Conservation (phyloP, 2,888 invertebrate species). For the Rhaphigaster nebulosa region DNA sequence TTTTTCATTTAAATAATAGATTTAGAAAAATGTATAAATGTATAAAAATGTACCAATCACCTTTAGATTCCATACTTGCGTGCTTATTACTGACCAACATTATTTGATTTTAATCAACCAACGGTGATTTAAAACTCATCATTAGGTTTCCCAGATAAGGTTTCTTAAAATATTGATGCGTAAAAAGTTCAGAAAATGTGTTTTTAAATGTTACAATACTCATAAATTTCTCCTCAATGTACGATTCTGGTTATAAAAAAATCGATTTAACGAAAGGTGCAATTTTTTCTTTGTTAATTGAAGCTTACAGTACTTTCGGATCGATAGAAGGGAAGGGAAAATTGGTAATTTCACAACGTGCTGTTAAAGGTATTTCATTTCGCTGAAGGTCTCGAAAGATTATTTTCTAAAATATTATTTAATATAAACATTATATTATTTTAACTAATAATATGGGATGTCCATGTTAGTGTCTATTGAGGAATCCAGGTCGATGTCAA, state of each 20-base stretch:
- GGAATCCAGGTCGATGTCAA: neutral
- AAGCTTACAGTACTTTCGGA: neutral
- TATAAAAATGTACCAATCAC: no score
- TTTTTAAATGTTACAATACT: no score
- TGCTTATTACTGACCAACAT: no score
- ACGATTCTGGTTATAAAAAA: neutral
- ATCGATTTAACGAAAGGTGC: neutral
- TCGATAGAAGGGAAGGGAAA: neutral
- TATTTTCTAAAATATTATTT: neutral
- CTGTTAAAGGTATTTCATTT: neutral
- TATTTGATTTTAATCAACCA: no score
- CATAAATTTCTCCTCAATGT: neutral
- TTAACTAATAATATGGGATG: neutral
- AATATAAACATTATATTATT: no score
- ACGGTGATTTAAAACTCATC: no score
- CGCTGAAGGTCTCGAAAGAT: neutral
- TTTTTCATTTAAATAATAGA: no score
- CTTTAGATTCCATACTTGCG: no score
- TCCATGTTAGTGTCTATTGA: neutral
- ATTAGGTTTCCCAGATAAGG: no score
- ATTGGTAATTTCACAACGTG: neutral
- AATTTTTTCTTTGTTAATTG: neutral
- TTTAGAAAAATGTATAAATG: no score
- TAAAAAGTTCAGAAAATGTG: no score
- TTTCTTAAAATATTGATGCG: no score